Conservation (phyloP, 2,113 vertebrate genomes). For the Amblyornis subalaris region DNA sequence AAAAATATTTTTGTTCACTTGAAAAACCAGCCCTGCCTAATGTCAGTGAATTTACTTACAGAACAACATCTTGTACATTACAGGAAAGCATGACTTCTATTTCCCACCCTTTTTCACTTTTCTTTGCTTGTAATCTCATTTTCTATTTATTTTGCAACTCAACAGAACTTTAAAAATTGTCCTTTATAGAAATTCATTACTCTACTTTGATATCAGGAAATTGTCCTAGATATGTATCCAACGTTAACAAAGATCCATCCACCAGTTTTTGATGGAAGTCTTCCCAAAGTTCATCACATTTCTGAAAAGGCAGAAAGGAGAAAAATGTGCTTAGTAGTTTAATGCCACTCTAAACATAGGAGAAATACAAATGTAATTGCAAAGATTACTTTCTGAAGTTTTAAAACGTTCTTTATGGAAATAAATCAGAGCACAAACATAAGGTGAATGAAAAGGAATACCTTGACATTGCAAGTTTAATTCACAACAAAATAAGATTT, state of each 20-base stretch:
- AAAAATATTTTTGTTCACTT: not conserved
- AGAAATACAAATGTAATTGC: not conserved
- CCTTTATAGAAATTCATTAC: constrained; percentile 5
- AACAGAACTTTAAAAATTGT: not conserved
- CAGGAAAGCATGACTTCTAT: not conserved
- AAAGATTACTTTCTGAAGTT: not conserved
- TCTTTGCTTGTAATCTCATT: not conserved
- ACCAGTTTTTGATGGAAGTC: constrained; percentile 97
- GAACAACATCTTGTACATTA: not conserved
- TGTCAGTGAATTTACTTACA: not conserved
- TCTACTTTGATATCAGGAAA: constrained; percentile 97
- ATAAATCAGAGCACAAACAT: not conserved
- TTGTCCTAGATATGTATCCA: constrained; percentile 91
- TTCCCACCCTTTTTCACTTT: not conserved
- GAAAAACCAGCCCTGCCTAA: not conserved
- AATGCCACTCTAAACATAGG: not conserved
- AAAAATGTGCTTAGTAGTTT: not conserved
- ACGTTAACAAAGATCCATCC: constrained; percentile 87
- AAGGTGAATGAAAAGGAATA: not conserved
- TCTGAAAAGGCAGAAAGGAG: constrained; percentile 73
- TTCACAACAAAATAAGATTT: not conserved
- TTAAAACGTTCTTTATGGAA: not conserved
- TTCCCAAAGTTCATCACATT: constrained; percentile 95
- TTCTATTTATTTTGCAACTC: not conserved
- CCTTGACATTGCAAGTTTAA: not conserved